A percentile compares a stretch with the other conserved stretches of the same genome.
Conservation (phyloP, 2,888 invertebrate genomes). For the Calameuta filiformis region DNA sequence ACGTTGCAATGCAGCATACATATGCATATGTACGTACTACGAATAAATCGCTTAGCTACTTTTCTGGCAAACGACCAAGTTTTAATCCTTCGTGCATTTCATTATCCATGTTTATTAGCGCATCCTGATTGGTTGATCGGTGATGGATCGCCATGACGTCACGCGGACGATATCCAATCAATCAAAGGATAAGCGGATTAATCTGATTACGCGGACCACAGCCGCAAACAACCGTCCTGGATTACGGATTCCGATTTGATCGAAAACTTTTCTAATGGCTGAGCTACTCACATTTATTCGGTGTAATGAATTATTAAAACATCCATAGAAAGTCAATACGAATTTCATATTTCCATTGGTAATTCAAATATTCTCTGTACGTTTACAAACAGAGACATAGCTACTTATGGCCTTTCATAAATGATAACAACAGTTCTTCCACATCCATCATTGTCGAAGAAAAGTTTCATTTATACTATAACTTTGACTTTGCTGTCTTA, state of each 20-base stretch:
- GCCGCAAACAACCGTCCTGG: conserved; percentile 45
- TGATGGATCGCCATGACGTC: conserved; percentile 50
- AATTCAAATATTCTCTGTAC: neutral
- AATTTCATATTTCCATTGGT: neutral
- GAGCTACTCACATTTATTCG: conserved; percentile 17
- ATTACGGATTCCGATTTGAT: conserved; percentile 52
- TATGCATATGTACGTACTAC: neutral
- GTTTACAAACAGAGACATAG: neutral
- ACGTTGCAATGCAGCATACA: neutral
- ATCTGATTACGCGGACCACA: conserved; percentile 44
- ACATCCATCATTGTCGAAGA: neutral
- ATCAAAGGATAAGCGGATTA: conserved; percentile 57
- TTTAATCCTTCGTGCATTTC: conserved; percentile 40
- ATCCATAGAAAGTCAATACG: neutral
- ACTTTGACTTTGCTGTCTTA: neutral
- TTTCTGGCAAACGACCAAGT: neutral
- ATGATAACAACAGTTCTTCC: neutral
- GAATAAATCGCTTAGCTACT: neutral
- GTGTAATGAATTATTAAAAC: conserved; percentile 28
- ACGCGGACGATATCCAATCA: conserved; percentile 45
- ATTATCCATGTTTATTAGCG: conserved; percentile 51
- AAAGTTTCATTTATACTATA: neutral
- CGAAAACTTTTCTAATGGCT: conserved; percentile 40
- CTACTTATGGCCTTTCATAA: neutral
- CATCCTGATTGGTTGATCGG: conserved; percentile 40